Evolutionary conservation across 2,888 invertebrate genomes (phyloP), one percentile per base, ranked within the genome.

Genomic region (Sinotaia quadrata): DNA sequence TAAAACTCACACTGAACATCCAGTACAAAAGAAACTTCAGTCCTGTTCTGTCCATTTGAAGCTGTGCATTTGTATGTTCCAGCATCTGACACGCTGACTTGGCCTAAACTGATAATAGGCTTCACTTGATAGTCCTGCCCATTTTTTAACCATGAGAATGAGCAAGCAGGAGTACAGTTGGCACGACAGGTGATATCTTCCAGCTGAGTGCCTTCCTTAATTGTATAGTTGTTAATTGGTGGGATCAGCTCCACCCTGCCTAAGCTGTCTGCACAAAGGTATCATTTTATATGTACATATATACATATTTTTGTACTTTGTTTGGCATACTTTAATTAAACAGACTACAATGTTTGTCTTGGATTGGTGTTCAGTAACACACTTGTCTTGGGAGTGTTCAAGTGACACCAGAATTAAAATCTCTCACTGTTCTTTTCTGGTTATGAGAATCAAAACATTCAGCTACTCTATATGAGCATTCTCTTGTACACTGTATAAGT

Each of bases 111-210:
- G n/a, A 70, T 36, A 12, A 54, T 49, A 10, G 52, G 60, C 37
- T 61, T 67, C 15, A 47, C 47, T 49, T 49, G 44, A 10, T 61
- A 37, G 7, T 44, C 29, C 37, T 56, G 67, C 15, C 70, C 70
- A 51, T 70, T 47, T 41, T 59, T 60, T n/a, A 49, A 31, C 70
- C 70, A 70, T 5, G 54, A n/a, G 41, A 47, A 67, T 10, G 56
- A 54, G 52, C 70, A 70, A 18, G 36, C 60, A 2, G 70, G 70
- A 7, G 67, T 67, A 27, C 70, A 70, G 29, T 70, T 61, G 33
- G 70, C 66, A 41, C 54, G 52, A 33, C 60, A 60, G 18, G 29
- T 8, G 29, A 60, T 47, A 47, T 44, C 60, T 0, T 21, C 44
- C 5, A 60, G 21, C 31, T 5, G 0, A 1, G 44, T 60, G 15